Evolutionary conservation across 2,888 invertebrate species (phyloP).

Genomic region (Anoncus sp.): DNA sequence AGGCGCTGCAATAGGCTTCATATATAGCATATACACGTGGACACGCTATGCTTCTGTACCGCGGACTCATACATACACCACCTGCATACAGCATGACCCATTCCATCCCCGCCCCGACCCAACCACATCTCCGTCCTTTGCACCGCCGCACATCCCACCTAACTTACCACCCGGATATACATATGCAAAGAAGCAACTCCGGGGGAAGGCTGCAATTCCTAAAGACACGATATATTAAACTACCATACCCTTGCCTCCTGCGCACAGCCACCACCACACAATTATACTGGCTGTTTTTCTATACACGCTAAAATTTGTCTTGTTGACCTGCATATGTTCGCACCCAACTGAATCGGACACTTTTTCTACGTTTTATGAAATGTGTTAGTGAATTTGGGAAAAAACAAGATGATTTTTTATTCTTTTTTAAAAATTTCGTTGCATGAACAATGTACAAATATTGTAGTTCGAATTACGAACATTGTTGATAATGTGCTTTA

Average conservation of each 20-base stretch:
- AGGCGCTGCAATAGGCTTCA: constrained; percentile 38
- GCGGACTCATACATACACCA: background rate
- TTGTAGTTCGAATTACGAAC: no score
- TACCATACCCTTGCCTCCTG: background rate
- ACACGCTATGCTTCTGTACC: constrained; percentile 18
- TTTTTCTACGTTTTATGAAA: background rate
- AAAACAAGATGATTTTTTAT: no score
- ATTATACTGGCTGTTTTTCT: constrained; percentile 13
- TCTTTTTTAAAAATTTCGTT: no score
- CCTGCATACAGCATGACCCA: constrained; percentile 5
- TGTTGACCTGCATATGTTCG: constrained; percentile 31
- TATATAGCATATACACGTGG: constrained; percentile 30
- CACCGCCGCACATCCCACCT: constrained; percentile 19
- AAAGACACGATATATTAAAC: constrained; percentile 45
- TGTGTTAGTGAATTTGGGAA: no score
- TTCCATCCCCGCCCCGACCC: background rate
- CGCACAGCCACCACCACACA: background rate
- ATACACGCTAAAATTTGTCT: constrained; percentile 20
- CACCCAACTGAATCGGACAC: constrained; percentile 7
- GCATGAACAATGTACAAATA: no score
- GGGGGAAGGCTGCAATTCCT: constrained; percentile 29
- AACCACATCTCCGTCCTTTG: background rate
- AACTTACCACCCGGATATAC: constrained; percentile 48
- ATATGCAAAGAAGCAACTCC: constrained; percentile 53
- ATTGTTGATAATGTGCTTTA: no score